phyloP scores from a whole-genome alignment of 2,797 vertebrate genomes.

The Chiroxiphia lanceolata region DNA sequence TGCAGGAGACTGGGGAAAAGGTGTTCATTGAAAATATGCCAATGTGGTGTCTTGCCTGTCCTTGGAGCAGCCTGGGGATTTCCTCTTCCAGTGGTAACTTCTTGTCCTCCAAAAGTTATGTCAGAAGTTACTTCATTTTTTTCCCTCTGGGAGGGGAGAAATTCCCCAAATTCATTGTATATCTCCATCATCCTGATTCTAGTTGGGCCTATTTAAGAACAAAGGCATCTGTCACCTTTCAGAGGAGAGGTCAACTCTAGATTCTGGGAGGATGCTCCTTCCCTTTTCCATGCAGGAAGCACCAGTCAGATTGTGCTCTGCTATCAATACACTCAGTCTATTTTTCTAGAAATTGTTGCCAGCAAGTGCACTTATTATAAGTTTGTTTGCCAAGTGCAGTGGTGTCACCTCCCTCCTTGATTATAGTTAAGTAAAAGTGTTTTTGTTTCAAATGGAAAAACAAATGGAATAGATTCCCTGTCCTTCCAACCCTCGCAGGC shows the following conservation, averaged over 20 bases:
- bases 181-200: neutral
- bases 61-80: neutral
- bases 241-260: neutral
- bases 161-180: neutral
- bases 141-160: neutral
- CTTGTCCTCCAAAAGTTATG: neutral
- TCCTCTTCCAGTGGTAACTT: neutral
- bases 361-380: neutral
- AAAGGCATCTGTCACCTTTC: neutral
- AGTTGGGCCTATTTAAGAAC: neutral
- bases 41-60: neutral
- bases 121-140: neutral
- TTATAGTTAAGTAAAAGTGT: neutral
- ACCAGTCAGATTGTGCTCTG: neutral
- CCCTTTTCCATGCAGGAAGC: neutral
- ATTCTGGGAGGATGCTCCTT: neutral
- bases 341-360: slow-evolving; percentile 38
- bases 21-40: neutral
- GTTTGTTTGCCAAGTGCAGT: slow-evolving; percentile 21
- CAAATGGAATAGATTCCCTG: neutral
- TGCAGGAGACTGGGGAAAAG: neutral
- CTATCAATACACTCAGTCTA: neutral
- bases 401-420: neutral
- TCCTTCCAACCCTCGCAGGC: neutral
- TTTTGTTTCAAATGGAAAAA: slow-evolving; percentile 30